Percentiles rank a stretch among this genome's conserved stretches.
Conservation (phyloP, 2,888 invertebrate genomes). For the Ramazzottius varieornatus region DNA sequence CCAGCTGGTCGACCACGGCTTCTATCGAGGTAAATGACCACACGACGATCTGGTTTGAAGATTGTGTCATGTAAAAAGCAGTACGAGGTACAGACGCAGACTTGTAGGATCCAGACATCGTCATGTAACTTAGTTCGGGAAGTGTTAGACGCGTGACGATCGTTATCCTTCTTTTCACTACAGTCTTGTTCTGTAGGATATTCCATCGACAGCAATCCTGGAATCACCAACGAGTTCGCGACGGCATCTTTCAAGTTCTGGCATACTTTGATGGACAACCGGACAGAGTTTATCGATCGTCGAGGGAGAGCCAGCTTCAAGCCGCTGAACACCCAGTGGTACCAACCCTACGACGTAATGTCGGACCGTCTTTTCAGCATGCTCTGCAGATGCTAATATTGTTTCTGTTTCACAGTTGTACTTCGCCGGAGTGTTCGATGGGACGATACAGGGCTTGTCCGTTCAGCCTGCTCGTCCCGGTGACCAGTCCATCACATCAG, state of each 20-base stretch:
- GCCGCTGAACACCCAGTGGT: background rate
- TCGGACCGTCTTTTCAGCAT: background rate
- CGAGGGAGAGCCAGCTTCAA: background rate
- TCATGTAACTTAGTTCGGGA: too few species aligned
- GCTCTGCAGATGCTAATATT: background rate
- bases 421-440: background rate
- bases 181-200: background rate
- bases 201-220: background rate
- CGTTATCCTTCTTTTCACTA: too few species aligned
- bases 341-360: background rate
- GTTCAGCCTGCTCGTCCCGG: background rate
- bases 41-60: background rate
- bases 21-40: background rate
- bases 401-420: background rate
- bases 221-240: conserved; percentile 1
- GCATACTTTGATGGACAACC: conserved; percentile 6
- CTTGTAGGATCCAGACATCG: too few species aligned
- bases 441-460: background rate
- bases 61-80: too few species aligned
- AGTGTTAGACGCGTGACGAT: too few species aligned
- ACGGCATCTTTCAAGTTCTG: background rate
- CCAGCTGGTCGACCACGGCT: background rate
- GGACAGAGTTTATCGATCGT: background rate
- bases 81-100: too few species aligned
- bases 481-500: background rate